Evolutionary conservation across 2,113 vertebrate species (phyloP).

Genomic region (Halcyon senegalensis): DNA sequence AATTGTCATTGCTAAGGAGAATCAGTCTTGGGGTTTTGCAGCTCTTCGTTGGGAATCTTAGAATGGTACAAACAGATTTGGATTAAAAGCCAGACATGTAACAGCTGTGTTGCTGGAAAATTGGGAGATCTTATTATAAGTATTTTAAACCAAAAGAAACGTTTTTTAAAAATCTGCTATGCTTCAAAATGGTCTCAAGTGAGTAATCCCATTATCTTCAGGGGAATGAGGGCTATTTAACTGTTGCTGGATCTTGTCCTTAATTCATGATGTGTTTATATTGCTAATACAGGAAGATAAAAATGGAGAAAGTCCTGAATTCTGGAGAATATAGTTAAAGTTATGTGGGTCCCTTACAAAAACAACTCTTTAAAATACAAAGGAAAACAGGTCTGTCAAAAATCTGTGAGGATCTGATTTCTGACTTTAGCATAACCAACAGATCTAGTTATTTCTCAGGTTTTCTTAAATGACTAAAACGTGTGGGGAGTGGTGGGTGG

Average conservation of each 20-base stretch:
- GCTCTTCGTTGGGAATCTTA: not conserved
- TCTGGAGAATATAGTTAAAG: not conserved
- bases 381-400: not conserved
- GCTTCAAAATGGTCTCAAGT: constrained; percentile 3
- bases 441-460: not conserved
- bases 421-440: not conserved
- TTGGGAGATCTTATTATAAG: constrained; percentile 11
- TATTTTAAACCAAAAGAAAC: constrained; percentile 41
- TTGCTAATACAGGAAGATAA: not conserved
- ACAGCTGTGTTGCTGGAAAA: constrained; percentile 51
- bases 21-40: not conserved
- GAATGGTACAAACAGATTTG: not conserved
- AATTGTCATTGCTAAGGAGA: not conserved
- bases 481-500: rapidly evolving
- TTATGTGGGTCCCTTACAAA: not conserved
- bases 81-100: constrained; percentile 37
- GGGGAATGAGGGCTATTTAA: not conserved
- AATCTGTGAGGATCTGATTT: not conserved
- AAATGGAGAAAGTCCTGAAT: not conserved
- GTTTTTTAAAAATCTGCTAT: not conserved
- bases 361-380: not conserved
- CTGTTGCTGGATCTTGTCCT: not conserved
- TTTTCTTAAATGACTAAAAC: not conserved
- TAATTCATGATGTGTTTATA: not conserved
- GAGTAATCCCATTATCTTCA: constrained; percentile 5